Conservation (phyloP, 2,113 vertebrate genomes). For the Syngnathus typhle region DNA sequence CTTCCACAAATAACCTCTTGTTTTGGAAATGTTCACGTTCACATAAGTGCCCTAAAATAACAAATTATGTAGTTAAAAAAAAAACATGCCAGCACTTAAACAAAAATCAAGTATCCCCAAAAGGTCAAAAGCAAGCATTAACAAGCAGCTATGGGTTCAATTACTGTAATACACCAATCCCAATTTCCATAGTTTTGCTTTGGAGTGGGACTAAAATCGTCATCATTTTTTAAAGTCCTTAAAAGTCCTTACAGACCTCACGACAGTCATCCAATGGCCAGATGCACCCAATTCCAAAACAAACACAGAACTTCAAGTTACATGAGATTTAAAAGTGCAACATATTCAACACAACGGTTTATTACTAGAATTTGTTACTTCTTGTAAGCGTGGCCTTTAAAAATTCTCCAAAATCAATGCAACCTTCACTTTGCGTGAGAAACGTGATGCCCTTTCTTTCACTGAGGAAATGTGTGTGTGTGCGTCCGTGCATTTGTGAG, state of each 20-base stretch:
- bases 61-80: not conserved
- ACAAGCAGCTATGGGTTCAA: not conserved
- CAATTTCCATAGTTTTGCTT: not conserved
- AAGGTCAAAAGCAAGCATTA: not conserved
- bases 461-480: not conserved
- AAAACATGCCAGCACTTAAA: not conserved
- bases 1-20: not conserved
- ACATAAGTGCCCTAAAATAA: not conserved
- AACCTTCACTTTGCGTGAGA: too few relatives aligned
- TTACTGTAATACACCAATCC: not conserved
- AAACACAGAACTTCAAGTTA: too few relatives aligned
- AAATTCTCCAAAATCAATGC: too few relatives aligned
- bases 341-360: too few relatives aligned
- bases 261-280: not conserved
- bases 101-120: not conserved
- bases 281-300: too few relatives aligned
- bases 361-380: too few relatives aligned
- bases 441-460: too few relatives aligned
- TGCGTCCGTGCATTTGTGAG: not conserved
- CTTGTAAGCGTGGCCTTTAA: too few relatives aligned
- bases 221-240: not conserved
- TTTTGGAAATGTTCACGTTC: not conserved
- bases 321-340: too few relatives aligned
- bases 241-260: not conserved
- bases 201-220: not conserved